These are phyloP conservation scores for Polydrusus pterygomalis DNA, from an alignment of 2,888 invertebrate species.

Conservation along the genomic window DNA sequence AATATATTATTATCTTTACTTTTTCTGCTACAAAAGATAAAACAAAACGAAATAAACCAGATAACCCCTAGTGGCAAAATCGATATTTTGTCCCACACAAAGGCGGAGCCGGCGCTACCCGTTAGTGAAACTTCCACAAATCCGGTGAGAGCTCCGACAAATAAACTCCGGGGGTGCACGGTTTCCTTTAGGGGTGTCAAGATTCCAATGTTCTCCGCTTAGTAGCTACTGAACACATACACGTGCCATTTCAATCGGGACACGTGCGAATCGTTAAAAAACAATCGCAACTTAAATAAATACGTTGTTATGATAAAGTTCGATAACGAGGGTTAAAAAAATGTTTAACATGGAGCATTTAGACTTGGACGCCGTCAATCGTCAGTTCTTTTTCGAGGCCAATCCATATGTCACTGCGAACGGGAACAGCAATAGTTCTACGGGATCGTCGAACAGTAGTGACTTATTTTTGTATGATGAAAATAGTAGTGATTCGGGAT, in stretches of 20 bases:
- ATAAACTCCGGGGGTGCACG: constrained; percentile 46
- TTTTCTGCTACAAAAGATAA: not conserved
- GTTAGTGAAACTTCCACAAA: constrained; percentile 38
- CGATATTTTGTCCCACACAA: constrained; percentile 28
- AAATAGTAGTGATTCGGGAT: constrained; percentile 76
- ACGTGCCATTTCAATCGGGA: constrained; percentile 32
- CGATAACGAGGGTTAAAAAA: constrained; percentile 9
- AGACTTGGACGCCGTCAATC: constrained; percentile 80
- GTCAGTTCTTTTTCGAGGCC: constrained; percentile 78
- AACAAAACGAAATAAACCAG: constrained; percentile 13
- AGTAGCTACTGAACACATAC: constrained; percentile 35
- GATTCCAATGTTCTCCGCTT: constrained; percentile 40
- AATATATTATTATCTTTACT: constrained; percentile 8
- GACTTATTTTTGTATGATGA: constrained; percentile 83
- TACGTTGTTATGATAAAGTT: constrained; percentile 26
- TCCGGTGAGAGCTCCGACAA: constrained; percentile 39
- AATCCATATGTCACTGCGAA: constrained; percentile 71
- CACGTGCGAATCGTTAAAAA: constrained; percentile 49
- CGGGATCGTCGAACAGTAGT: constrained; percentile 77
- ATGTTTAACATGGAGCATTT: constrained; percentile 83
- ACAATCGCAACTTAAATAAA: constrained; percentile 5
- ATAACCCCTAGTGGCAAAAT: constrained; percentile 38
- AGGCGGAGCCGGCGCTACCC: constrained; percentile 48
- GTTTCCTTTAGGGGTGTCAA: constrained; percentile 26
- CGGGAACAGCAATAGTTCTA: constrained; percentile 74